Evolutionary conservation across 2,113 vertebrate genomes (phyloP).

Genomic region (Anser cygnoides): DNA sequence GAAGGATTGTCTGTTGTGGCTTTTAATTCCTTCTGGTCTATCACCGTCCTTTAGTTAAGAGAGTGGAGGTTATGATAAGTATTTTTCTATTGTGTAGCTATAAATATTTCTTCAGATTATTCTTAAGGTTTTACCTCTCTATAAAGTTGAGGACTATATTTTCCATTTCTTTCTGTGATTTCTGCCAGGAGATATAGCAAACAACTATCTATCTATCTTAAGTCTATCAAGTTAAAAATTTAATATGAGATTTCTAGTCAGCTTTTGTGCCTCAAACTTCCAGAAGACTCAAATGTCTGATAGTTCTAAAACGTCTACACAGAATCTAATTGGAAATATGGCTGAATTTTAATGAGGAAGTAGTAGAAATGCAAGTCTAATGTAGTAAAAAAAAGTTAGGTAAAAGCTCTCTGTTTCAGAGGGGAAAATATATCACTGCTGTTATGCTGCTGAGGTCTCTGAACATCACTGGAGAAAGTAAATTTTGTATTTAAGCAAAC

Average conservation of each 20-base stretch:
- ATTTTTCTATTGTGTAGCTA: neutral
- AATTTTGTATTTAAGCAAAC: neutral
- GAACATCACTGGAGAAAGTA: neutral
- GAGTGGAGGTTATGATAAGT: neutral
- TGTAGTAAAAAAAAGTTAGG: neutral
- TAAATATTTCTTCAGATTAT: slow-evolving; percentile 3
- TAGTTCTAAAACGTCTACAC: neutral
- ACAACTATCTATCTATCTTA: neutral
- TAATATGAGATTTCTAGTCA: neutral
- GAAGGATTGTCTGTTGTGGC: neutral
- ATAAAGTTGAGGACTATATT: neutral
- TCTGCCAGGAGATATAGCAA: neutral
- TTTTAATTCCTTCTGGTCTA: neutral
- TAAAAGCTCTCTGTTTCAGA: neutral
- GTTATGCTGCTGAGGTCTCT: neutral
- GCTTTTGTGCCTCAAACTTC: neutral
- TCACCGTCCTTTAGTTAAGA: neutral
- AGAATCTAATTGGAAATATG: neutral
- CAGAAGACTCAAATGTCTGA: neutral
- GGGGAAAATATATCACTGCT: neutral
- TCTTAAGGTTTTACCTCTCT: neutral
- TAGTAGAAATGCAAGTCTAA: neutral
- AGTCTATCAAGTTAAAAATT: neutral
- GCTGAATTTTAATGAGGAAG: neutral
- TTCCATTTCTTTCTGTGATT: neutral